phyloP scores from a whole-genome alignment of 2,113 vertebrate genomes.

The Fukomys damarensis region DNA sequence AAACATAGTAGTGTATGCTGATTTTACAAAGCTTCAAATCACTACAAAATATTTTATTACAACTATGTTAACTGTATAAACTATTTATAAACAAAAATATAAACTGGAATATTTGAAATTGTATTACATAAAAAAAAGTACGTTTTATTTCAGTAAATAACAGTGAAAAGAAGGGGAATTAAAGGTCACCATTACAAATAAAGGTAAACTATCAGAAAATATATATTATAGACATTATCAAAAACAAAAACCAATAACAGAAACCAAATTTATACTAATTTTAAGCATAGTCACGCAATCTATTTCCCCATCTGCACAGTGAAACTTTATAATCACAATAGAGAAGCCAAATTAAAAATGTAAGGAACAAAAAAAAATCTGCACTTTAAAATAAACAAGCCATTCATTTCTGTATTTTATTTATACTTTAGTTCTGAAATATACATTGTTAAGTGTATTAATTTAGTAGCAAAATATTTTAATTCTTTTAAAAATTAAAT shows the following conservation, averaged over 20 bases:
- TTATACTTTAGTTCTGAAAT: slow-evolving; percentile 58
- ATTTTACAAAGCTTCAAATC: slow-evolving; percentile 35
- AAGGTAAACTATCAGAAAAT: background rate
- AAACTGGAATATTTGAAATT: slow-evolving; percentile 26
- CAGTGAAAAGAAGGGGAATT: background rate
- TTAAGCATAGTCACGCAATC: background rate
- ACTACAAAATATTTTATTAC: slow-evolving; percentile 41
- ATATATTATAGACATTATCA: background rate
- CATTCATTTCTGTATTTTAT: slow-evolving; percentile 22
- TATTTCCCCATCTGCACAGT: background rate
- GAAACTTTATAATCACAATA: slow-evolving; percentile 40
- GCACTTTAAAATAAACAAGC: slow-evolving; percentile 57
- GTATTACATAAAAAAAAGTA: slow-evolving; percentile 29
- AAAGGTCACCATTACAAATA: background rate
- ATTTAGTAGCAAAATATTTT: background rate
- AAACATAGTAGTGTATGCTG: slow-evolving; percentile 24
- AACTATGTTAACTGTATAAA: slow-evolving; percentile 2
- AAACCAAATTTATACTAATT: slow-evolving; percentile 21
- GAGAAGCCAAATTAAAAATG: background rate
- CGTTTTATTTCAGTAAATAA: slow-evolving; percentile 38
- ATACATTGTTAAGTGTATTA: slow-evolving; percentile 52
- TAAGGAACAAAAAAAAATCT: slow-evolving; percentile 43
- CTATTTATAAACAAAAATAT: slow-evolving; percentile 49
- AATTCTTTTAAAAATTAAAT: slow-evolving; percentile 39
- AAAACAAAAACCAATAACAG: background rate